Percentiles rank a stretch among this genome's conserved stretches.
phyloP scores from a whole-genome alignment of 2,888 invertebrate genomes.

The Catocala fraxini region DNA sequence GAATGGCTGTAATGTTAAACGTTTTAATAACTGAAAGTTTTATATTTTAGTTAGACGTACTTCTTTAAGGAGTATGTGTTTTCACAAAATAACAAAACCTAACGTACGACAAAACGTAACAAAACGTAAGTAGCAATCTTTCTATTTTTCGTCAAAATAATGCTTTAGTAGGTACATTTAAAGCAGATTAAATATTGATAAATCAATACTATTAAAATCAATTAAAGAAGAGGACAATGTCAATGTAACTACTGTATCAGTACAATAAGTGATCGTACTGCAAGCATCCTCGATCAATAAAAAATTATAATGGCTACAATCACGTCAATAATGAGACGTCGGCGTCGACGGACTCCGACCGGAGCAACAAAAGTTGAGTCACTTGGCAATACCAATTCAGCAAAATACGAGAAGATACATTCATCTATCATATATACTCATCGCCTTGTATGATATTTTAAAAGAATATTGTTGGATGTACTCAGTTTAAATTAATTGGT shows the following conservation, averaged over 20 bases:
- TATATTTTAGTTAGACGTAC: too few species aligned
- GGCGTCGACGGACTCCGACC: slow-evolving; percentile 23
- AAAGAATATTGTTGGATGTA: background rate
- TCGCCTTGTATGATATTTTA: background rate
- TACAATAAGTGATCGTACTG: background rate
- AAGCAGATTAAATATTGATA: too few species aligned
- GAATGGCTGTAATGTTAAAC: slow-evolving; percentile 18
- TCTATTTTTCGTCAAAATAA: too few species aligned
- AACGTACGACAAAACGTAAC: too few species aligned
- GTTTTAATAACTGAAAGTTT: background rate
- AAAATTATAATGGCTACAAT: background rate
- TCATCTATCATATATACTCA: slow-evolving; percentile 35
- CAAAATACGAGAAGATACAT: slow-evolving; percentile 28
- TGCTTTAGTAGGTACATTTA: too few species aligned
- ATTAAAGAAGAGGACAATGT: too few species aligned
- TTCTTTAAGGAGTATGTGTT: too few species aligned
- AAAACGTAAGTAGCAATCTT: too few species aligned
- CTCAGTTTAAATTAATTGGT: background rate
- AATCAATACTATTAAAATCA: too few species aligned
- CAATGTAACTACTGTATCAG: background rate
- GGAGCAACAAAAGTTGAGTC: slow-evolving; percentile 22
- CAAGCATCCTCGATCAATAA: background rate
- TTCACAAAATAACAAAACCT: too few species aligned
- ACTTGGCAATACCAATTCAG: slow-evolving; percentile 38
- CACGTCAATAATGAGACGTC: background rate